Conservation (phyloP, 2,797 vertebrate species). For the Petrocephalus schoutedeni region DNA sequence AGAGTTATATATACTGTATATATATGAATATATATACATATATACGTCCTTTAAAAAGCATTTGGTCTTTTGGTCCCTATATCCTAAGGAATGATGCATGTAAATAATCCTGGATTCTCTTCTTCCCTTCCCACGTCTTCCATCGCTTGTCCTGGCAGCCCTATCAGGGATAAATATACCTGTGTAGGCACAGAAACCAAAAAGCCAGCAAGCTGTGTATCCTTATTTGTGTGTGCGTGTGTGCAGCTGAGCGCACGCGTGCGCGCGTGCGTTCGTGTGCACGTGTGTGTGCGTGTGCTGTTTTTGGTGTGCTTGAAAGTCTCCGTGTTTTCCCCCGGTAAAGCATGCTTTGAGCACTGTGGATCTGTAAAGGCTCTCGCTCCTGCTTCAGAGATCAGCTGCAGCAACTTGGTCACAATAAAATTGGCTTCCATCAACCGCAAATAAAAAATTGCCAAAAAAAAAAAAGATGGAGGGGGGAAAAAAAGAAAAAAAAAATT, state of each 20-base stretch:
- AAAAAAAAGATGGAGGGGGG: conserved; percentile 56
- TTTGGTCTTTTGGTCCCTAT: conserved; percentile 99
- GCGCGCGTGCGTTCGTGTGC: conserved; percentile 28
- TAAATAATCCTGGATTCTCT: conserved; percentile 84
- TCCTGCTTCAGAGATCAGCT: conserved; percentile 72
- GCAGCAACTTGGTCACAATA: conserved; percentile 76
- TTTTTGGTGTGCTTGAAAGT: conserved; percentile 55
- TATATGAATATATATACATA: conserved; percentile 37
- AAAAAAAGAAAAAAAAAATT: conserved; percentile 58
- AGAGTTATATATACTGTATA: conserved; percentile 58
- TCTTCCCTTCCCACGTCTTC: conserved; percentile 56
- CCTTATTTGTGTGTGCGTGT: conserved; percentile 40
- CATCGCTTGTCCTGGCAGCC: conserved; percentile 64
- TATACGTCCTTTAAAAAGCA: conserved; percentile 87
- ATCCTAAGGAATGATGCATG: conserved; percentile 99
- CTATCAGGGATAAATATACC: conserved; percentile 63
- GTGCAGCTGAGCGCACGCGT: conserved; percentile 36
- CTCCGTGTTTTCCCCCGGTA: conserved; percentile 39
- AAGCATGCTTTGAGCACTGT: conserved; percentile 78
- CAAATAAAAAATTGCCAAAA: conserved; percentile 40
- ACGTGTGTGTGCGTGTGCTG: background rate
- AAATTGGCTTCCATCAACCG: conserved; percentile 29
- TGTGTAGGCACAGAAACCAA: conserved; percentile 80
- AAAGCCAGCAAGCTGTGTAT: conserved; percentile 79
- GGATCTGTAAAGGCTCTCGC: conserved; percentile 69